These are phyloP conservation scores for Pegea sp. DNA, from an alignment of 23 tunicate species.

Conservation along the genomic window DNA sequence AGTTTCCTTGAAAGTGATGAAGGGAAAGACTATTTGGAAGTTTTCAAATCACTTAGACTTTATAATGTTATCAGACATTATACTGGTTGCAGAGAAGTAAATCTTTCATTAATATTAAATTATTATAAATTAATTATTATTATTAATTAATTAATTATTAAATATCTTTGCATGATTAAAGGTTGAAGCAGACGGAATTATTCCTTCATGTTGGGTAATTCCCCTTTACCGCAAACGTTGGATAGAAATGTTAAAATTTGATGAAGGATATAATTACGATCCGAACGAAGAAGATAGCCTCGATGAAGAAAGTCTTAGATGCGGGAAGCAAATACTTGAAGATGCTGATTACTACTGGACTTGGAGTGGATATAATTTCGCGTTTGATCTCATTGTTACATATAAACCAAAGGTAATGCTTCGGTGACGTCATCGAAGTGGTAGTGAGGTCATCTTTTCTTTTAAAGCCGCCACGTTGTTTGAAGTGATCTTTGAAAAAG, in stretches of 20 bases:
- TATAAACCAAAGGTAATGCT: constrained; percentile 39
- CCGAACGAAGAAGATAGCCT: constrained; percentile 7
- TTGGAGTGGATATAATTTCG: constrained; percentile 95
- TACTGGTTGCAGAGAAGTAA: constrained; percentile 41
- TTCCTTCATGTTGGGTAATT: constrained; percentile 58
- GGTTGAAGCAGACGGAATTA: constrained; percentile 74
- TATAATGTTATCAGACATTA: constrained; percentile 68
- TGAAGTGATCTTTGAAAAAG: too few species aligned
- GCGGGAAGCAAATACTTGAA: constrained; percentile 46
- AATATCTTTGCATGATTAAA: constrained; percentile 1
- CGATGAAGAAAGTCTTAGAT: constrained; percentile 27
- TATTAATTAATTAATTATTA: too few species aligned
- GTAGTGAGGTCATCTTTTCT: too few species aligned
- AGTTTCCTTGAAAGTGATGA: constrained; percentile 18
- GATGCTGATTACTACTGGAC: constrained; percentile 87
- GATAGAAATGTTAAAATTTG: constrained; percentile 75
- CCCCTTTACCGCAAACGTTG: constrained; percentile 66
- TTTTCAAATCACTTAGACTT: constrained; percentile 42
- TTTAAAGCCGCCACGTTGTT: too few species aligned
- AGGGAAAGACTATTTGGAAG: constrained; percentile 13
- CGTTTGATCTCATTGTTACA: constrained; percentile 57
- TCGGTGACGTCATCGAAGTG: too few species aligned
- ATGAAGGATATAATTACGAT: constrained; percentile 56
- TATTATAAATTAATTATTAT: too few species aligned
- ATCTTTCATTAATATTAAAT: too few species aligned